Evolutionary conservation across 2,797 vertebrate species (phyloP).

Genomic region (Meda fulgida): DNA sequence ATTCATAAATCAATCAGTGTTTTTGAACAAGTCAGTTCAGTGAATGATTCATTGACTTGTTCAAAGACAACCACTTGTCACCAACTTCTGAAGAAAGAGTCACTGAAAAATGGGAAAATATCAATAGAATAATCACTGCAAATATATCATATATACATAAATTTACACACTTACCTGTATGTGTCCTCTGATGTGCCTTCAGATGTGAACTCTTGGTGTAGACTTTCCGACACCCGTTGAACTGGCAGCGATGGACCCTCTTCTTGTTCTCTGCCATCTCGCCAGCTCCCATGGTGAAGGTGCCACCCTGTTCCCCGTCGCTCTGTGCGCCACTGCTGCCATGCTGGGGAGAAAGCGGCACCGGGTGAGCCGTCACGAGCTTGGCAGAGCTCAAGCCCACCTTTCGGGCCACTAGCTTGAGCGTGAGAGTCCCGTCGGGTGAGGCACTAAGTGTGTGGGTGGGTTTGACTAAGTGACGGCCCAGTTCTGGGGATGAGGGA

Average conservation of each 20-base stretch:
- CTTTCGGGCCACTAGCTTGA: constrained; percentile 95
- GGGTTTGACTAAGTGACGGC: constrained; percentile 93
- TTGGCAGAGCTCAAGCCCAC: constrained; percentile 85
- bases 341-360: constrained; percentile 68
- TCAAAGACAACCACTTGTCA: not conserved
- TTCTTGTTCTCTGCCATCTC: constrained; percentile 97
- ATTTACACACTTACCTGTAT: constrained; percentile 86
- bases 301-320: constrained; percentile 86
- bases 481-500: constrained; percentile 96
- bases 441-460: constrained; percentile 89
- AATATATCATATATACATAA: not conserved
- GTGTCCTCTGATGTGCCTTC: constrained; percentile 99
- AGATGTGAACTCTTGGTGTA: constrained; percentile 99
- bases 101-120: not conserved
- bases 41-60: not conserved
- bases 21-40: not conserved
- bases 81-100: not conserved
- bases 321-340: constrained; percentile 70
- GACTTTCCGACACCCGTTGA: constrained; percentile 98
- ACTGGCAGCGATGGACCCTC: constrained; percentile 97
- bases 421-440: constrained; percentile 90
- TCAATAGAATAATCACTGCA: not conserved
- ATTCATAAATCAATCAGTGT: not conserved
- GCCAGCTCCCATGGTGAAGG: constrained; percentile 58
- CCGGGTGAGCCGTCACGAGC: constrained; percentile 78